Conservation (phyloP, 2,888 invertebrate genomes). For the Carcina quercana region DNA sequence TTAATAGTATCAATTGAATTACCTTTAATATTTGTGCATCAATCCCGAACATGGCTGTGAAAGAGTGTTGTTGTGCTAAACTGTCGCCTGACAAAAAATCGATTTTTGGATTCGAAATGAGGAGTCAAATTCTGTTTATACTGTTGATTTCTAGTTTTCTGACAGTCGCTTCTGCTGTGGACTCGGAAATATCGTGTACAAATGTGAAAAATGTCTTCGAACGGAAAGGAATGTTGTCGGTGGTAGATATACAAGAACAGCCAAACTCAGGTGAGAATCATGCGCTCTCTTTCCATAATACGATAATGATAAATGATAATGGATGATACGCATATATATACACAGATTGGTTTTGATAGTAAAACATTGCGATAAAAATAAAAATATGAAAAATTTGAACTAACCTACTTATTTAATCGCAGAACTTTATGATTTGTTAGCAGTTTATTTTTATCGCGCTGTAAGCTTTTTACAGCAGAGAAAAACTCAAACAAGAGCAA, state of each 20-base stretch:
- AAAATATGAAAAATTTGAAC: too few relatives aligned
- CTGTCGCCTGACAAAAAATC: constrained; percentile 69
- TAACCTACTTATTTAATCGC: too few relatives aligned
- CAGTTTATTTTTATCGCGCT: too few relatives aligned
- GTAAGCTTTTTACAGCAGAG: too few relatives aligned
- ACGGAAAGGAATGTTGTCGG: constrained; percentile 65
- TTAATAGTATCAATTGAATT: constrained; percentile 29
- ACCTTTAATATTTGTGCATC: constrained; percentile 27
- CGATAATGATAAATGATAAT: constrained; percentile 46
- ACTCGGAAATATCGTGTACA: constrained; percentile 62
- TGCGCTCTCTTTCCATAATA: constrained; percentile 23
- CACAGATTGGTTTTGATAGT: constrained; percentile 10
- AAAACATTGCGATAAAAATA: constrained; percentile 1
- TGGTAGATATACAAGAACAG: constrained; percentile 61
- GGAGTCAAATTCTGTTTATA: constrained; percentile 62
- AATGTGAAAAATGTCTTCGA: constrained; percentile 66
- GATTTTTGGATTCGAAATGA: constrained; percentile 67
- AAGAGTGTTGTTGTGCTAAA: constrained; percentile 66
- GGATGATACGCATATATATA: constrained; percentile 24
- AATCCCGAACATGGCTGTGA: constrained; percentile 60
- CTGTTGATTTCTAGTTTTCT: constrained; percentile 53
- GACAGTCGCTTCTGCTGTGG: constrained; percentile 46
- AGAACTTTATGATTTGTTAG: too few relatives aligned
- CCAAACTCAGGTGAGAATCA: constrained; percentile 70
- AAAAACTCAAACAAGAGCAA: too few relatives aligned